These are phyloP conservation scores for Campoplex capitator DNA, from an alignment of 2,888 invertebrate species.

Conservation along the genomic window DNA sequence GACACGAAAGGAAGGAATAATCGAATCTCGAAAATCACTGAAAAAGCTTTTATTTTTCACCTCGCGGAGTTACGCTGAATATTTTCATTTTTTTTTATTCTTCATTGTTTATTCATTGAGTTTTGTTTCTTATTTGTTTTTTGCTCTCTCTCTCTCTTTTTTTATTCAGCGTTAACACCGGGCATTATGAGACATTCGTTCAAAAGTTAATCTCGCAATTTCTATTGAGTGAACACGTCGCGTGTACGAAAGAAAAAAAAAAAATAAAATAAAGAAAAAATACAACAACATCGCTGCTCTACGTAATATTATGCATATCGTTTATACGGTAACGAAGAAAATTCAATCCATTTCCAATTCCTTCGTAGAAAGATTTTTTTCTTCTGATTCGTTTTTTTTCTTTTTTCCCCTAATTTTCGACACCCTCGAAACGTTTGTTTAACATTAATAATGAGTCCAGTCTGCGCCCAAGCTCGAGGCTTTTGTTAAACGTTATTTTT, in stretches of 20 bases:
- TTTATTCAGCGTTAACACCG: neutral
- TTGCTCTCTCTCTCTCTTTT: neutral
- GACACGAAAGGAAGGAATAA: slow-evolving; percentile 46
- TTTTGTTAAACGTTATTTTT: slow-evolving; percentile 22
- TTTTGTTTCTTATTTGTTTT: neutral
- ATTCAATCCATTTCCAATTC: slow-evolving; percentile 10
- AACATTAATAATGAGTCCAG: slow-evolving; percentile 61
- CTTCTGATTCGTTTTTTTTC: slow-evolving; percentile 3
- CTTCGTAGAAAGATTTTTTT: neutral
- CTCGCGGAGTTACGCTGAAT: slow-evolving; percentile 35
- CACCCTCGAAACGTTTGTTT: slow-evolving; percentile 42
- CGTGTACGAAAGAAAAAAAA: slow-evolving; percentile 16
- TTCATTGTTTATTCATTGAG: neutral
- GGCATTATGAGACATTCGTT: slow-evolving; percentile 19
- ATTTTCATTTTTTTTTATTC: neutral
- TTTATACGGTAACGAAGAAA: slow-evolving; percentile 56
- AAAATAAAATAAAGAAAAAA: slow-evolving; percentile 33
- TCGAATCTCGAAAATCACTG: slow-evolving; percentile 59
- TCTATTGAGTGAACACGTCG: slow-evolving; percentile 44
- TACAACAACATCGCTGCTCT: slow-evolving; percentile 49
- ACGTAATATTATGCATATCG: slow-evolving; percentile 59
- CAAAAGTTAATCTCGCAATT: slow-evolving; percentile 49
- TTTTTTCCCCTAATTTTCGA: slow-evolving; percentile 5
- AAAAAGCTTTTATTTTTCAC: slow-evolving; percentile 30
- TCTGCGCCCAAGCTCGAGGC: slow-evolving; percentile 47